Evolutionary conservation across 2,888 invertebrate species (phyloP), one percentile per base, ranked within the genome.

Genomic region (Eugnorisma glareosa): DNA sequence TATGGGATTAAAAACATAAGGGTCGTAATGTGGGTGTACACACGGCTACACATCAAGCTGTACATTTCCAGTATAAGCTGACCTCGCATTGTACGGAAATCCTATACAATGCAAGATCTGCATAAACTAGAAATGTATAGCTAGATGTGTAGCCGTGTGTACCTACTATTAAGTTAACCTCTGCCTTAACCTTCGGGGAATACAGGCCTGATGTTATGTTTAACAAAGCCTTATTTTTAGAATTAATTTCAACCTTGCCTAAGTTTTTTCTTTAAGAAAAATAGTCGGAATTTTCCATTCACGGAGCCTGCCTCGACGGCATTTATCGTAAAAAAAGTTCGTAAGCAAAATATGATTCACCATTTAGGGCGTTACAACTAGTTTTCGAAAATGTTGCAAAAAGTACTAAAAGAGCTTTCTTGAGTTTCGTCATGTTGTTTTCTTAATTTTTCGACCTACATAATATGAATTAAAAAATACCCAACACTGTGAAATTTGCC

Each of bases 321-420:
- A 73, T 24, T 13, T 13, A 31, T 71, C 21, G 13, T 40, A 11
- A 28, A 40, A 73, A 37, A 59, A 54, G 15, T 31, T 80, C 57
- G 37, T 48, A 48, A 54, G 61, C 54, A 79, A 28, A 31, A n/a
- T 31, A 48, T 59, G 28, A 71, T 57, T 71, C 35, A 67, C 31
- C 31, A 28, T 69, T 43, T 83, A 21, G 13, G 31, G 40, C 1
- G 13, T 13, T 15, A 1, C 15, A 48, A 80, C 31, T 28, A 18
- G 31, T 40, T 61, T 18, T 24, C 21, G n/a, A 59, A 15, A 37
- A 43, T 48, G 3, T 64, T 15, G 15, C 10, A 8, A 37, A 54
- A 28, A 54, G 48, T 61, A 66, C 37, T n/a, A n/a, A n/a, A n/a
- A n/a, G 15, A 10, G 5, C 21, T n/a, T 59, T 51, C 24, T 40